Percentiles rank a stretch among this genome's conserved stretches.
phyloP scores from a whole-genome alignment of 2,888 invertebrate species.

The Acheta domesticus region DNA sequence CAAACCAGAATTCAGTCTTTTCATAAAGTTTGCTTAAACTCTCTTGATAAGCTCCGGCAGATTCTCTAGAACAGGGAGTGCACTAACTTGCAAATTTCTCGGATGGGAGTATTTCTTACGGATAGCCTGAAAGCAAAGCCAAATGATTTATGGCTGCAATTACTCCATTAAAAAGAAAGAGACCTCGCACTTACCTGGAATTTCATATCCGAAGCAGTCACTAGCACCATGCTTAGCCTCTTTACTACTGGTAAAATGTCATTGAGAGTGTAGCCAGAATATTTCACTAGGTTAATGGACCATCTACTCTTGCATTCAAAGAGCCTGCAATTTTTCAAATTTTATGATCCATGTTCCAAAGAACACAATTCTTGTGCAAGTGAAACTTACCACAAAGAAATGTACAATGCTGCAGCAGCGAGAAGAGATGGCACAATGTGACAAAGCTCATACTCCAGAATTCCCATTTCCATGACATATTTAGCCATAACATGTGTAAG shows the following conservation, averaged over 20 bases:
- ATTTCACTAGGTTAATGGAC: slow-evolving; percentile 71
- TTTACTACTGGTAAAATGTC: slow-evolving; percentile 66
- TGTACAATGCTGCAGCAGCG: slow-evolving; percentile 75
- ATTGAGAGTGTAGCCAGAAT: slow-evolving; percentile 69
- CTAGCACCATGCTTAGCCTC: slow-evolving; percentile 65
- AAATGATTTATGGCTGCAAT: neutral
- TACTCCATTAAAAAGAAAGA: neutral
- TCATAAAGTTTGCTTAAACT: neutral
- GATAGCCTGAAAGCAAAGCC: slow-evolving; percentile 50
- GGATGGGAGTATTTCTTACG: slow-evolving; percentile 61
- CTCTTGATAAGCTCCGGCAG: neutral
- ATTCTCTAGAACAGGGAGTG: neutral
- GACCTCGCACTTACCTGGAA: slow-evolving; percentile 52
- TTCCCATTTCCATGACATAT: slow-evolving; percentile 81
- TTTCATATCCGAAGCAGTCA: slow-evolving; percentile 66
- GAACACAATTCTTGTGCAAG: neutral
- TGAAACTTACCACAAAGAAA: slow-evolving; percentile 59
- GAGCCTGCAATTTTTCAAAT: slow-evolving; percentile 23
- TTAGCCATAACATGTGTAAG: slow-evolving; percentile 73
- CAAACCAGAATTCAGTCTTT: no score
- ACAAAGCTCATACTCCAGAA: slow-evolving; percentile 76
- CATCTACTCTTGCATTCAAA: slow-evolving; percentile 52
- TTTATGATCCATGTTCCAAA: slow-evolving; percentile 12
- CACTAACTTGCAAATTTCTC: neutral
- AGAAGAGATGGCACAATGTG: slow-evolving; percentile 78